Percentiles rank a stretch among this genome's conserved stretches.
Evolutionary conservation across 2,797 vertebrate genomes (phyloP).

Genomic region (Urocyon cinereoargenteus): DNA sequence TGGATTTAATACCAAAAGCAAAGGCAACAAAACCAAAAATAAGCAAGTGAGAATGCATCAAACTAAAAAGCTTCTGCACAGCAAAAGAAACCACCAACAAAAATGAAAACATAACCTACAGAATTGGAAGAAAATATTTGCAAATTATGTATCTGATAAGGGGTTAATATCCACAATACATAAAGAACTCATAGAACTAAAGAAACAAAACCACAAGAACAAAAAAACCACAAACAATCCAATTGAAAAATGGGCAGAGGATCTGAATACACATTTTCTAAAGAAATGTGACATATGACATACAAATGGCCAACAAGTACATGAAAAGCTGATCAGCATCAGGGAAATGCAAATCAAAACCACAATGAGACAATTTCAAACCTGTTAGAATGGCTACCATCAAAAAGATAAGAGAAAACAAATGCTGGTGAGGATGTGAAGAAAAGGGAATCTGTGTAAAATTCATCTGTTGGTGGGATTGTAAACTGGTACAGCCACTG

Average conservation of each 20-base stretch:
- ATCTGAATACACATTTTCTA: neutral
- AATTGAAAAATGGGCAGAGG: neutral
- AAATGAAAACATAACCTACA: neutral
- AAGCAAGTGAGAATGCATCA: neutral
- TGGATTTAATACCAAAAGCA: neutral
- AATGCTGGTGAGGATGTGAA: neutral
- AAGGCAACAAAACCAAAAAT: slow-evolving; percentile 23
- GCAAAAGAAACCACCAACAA: neutral
- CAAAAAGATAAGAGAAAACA: neutral
- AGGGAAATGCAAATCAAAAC: neutral
- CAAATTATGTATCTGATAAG: neutral
- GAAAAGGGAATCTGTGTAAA: neutral
- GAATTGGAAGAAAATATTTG: neutral
- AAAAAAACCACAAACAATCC: neutral
- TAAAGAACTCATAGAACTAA: neutral
- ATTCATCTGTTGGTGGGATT: neutral
- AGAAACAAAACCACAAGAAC: neutral
- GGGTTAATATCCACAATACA: neutral
- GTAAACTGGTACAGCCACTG: neutral
- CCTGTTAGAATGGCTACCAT: neutral
- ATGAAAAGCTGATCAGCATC: neutral
- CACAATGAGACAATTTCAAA: neutral
- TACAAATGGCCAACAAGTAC: neutral
- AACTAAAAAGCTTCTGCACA: neutral
- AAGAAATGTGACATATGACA: neutral